Base-by-base conservation (phyloP, 2,797 vertebrate species). In the Hemitrygon akajei region DNA sequence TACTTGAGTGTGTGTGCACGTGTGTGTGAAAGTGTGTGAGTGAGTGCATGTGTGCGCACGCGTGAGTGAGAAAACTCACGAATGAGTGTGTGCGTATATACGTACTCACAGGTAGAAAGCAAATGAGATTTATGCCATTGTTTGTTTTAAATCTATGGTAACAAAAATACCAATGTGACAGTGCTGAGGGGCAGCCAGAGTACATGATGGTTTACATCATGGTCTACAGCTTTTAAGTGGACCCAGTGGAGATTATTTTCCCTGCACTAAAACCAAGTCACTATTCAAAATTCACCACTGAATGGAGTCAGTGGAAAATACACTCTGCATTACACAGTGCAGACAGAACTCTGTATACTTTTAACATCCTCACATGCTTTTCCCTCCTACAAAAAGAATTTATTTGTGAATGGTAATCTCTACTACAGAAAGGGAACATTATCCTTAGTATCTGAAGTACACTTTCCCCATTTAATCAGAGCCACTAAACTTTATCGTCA, bases 111-210 rank as follows among this genome's bases (percentile, higher is more conserved):
- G 4, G 47, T 47, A 47, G 2, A 92, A 92, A 92, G 73, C 66
- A 37, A 22, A 37, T 80, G 30, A 47, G 47, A 47, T 91, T 91
- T 75, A 73, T 25, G 47, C 20, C 37, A 16, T 73, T 91, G 37
- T 92, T 92, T 73, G 66, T 34, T 25, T 25, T 47, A 22, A 92
- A 63, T 56, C 89, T 34, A 92, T 92, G 37, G 89, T 73, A 56
- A 92, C 66, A 37, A 47, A 73, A 73, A 91, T 18, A 25, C 71
- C 69, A 73, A 73, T 71, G 89, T 9, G 37, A 73, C 10, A 75
- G 89, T 27, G 69, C 60, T 73, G 89, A 16, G 63, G 37, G 73
- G 89, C 66, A 75, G 89, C 40, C 71, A 92, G 69, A 92, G 73
- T 71, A 71, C 37, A 27, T 47, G 66, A 92, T 92, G 37, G 89